A percentile compares a stretch with the other conserved stretches of the same genome.
Conservation (phyloP, 2,888 invertebrate genomes). For the Eucera pruinosa region DNA sequence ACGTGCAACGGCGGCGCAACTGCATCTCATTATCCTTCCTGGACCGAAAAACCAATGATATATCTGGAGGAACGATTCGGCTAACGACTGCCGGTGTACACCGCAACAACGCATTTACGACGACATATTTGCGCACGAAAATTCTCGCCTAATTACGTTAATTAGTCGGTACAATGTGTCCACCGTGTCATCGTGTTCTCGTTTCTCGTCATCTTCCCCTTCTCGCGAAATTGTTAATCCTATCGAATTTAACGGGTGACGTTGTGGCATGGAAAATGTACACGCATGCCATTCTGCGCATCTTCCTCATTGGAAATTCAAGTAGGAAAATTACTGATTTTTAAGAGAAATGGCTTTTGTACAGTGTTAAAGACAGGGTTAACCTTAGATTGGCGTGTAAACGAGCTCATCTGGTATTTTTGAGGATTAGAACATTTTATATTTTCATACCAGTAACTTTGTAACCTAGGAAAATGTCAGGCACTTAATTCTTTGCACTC, state of each 20-base stretch:
- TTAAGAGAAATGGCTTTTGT: no score
- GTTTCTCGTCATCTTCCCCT: background rate
- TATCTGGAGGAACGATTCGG: slow-evolving; percentile 25
- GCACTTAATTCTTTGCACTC: no score
- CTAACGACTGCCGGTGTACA: background rate
- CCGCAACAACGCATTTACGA: slow-evolving; percentile 8
- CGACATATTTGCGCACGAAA: slow-evolving; percentile 2
- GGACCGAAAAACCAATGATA: slow-evolving; percentile 27
- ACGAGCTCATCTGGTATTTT: no score
- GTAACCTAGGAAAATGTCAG: no score
- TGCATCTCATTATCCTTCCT: slow-evolving; percentile 45
- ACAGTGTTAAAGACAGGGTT: no score
- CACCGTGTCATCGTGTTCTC: background rate
- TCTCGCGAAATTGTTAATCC: slow-evolving; percentile 9
- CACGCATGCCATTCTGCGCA: background rate
- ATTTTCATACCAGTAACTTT: no score
- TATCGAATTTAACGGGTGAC: slow-evolving; percentile 3
- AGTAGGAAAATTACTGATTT: no score
- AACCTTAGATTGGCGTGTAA: no score
- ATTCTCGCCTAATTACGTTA: slow-evolving; percentile 19
- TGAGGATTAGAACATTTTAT: no score
- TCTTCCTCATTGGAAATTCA: no score
- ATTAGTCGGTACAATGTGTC: background rate
- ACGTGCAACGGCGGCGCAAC: slow-evolving; percentile 17
- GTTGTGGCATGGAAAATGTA: background rate